A percentile compares a stretch with the other conserved stretches of the same genome.
Evolutionary conservation across 1,140 invertebrate species (phyloP).

Genomic region (Oncopeltus fasciatus): DNA sequence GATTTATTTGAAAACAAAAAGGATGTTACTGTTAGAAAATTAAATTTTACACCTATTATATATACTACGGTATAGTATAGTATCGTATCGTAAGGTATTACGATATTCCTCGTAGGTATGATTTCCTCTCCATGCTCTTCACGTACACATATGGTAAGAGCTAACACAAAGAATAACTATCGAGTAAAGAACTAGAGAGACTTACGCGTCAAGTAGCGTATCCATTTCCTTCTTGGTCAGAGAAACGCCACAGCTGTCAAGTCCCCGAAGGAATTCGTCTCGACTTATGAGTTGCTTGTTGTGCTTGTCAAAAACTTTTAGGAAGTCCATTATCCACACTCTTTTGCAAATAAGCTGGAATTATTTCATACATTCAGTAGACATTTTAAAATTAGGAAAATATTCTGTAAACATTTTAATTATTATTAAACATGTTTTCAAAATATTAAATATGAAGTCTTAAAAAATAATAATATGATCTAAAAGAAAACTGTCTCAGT

Average conservation of each 20-base stretch:
- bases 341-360: neutral
- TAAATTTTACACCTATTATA: too few species aligned
- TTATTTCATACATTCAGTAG: too few species aligned
- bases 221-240: neutral
- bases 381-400: too few species aligned
- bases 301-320: neutral
- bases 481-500: too few species aligned
- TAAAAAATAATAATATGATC: too few species aligned
- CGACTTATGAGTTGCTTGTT: neutral
- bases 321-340: neutral
- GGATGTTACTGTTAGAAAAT: too few species aligned
- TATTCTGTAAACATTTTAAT: too few species aligned
- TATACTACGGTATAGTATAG: too few species aligned
- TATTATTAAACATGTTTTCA: too few species aligned
- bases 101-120: neutral
- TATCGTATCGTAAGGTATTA: neutral
- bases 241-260: neutral
- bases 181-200: neutral
- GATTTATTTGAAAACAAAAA: too few species aligned
- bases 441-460: too few species aligned
- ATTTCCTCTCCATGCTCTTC: neutral
- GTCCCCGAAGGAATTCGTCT: neutral
- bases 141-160: neutral
- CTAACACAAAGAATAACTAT: neutral
- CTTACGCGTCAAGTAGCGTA: neutral